Conservation (phyloP, 2,113 vertebrate species). For the Panthera tigris region DNA sequence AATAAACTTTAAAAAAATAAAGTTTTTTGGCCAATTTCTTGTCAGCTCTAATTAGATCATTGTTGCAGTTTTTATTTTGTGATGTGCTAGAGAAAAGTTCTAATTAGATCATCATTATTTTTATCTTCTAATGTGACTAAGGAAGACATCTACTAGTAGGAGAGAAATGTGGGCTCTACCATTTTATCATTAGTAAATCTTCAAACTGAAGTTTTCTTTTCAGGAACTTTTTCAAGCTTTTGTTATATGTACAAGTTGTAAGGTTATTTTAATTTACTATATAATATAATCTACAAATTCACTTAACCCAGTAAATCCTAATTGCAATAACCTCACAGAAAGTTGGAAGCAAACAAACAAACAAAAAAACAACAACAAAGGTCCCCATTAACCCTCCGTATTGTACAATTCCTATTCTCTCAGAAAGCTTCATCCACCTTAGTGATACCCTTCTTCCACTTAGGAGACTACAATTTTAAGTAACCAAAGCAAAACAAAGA, state of each 20-base stretch:
- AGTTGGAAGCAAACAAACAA: not conserved
- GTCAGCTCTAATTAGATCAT: not conserved
- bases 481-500: constrained; percentile 43
- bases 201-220: not conserved
- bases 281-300: not conserved
- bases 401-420: not conserved
- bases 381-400: not conserved
- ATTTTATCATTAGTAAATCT: not conserved
- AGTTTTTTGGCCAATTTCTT: not conserved
- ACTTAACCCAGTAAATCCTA: not conserved
- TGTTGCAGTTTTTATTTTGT: not conserved
- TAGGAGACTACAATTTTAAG: not conserved
- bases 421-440: not conserved
- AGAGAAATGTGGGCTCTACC: not conserved
- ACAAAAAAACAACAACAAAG: not conserved
- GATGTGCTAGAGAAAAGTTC: not conserved
- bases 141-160: not conserved
- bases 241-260: not conserved
- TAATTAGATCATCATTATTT: not conserved
- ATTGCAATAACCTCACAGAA: not conserved
- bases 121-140: not conserved
- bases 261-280: not conserved
- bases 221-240: constrained; percentile 16
- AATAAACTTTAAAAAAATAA: too few relatives aligned
- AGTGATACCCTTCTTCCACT: not conserved